Percentiles rank a stretch among this genome's conserved stretches.
Conservation (phyloP, 1,140 invertebrate genomes). For the Brachionus plicatilis region DNA sequence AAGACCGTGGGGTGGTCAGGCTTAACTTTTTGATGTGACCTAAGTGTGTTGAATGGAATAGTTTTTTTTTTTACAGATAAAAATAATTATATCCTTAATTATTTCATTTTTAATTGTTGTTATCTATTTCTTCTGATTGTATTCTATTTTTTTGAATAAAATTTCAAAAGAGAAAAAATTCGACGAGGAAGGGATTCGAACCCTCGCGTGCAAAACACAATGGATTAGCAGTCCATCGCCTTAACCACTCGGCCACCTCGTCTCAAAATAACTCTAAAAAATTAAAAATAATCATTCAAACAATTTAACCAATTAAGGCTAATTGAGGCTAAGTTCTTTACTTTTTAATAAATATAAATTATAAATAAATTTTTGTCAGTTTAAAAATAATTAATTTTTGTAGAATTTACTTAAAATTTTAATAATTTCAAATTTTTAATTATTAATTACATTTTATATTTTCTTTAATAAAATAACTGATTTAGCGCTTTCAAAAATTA, state of each 20-base stretch:
- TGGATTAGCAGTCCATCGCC: conserved; percentile 39
- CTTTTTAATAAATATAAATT: too few relatives aligned
- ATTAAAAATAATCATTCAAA: too few relatives aligned
- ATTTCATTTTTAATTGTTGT: neutral
- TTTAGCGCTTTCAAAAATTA: too few relatives aligned
- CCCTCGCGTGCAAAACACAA: conserved; percentile 38
- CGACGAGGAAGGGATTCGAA: conserved; percentile 39
- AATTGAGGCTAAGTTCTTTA: too few relatives aligned
- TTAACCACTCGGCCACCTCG: conserved; percentile 24
- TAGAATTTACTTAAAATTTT: too few relatives aligned
- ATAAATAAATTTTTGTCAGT: too few relatives aligned
- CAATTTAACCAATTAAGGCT: too few relatives aligned
- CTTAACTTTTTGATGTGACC: neutral
- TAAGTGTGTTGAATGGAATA: neutral
- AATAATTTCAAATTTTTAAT: too few relatives aligned
- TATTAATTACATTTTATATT: too few relatives aligned
- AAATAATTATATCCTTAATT: neutral
- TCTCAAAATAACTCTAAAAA: neutral
- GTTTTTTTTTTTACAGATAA: neutral
- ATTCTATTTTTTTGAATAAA: neutral
- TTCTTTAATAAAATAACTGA: too few relatives aligned
- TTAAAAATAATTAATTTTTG: too few relatives aligned
- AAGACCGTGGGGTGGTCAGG: conserved; percentile 15
- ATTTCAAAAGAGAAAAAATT: neutral
- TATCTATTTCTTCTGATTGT: neutral